Evolutionary conservation across 1,140 invertebrate genomes (phyloP).

Genomic region (Globodera ellingtonae): DNA sequence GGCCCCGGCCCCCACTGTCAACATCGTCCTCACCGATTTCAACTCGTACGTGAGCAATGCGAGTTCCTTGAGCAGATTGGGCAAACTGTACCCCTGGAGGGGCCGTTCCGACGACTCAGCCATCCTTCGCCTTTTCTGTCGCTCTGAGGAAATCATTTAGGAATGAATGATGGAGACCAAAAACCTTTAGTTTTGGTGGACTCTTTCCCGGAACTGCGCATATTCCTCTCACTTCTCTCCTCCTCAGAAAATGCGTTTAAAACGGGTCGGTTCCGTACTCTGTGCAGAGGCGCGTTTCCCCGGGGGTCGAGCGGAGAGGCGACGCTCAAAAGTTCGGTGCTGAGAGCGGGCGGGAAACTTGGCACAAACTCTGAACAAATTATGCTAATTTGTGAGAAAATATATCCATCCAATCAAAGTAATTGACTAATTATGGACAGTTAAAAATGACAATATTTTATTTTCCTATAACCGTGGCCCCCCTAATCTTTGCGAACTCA

Average conservation of each 20-base stretch:
- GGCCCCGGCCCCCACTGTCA: conserved; percentile 14
- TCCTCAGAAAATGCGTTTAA: conserved; percentile 5
- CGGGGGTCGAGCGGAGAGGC: conserved; percentile 10
- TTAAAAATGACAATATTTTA: no score
- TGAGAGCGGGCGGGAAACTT: conserved; percentile 31
- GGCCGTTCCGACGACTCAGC: background rate
- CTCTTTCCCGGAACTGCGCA: conserved; percentile 5
- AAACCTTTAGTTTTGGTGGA: background rate
- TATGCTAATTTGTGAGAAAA: no score
- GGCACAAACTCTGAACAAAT: conserved; percentile 39
- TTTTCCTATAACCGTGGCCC: no score
- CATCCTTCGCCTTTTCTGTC: background rate
- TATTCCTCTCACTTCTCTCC: background rate
- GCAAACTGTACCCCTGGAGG: conserved; percentile 37
- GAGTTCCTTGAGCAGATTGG: conserved; percentile 40
- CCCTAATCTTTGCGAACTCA: conserved; percentile 29
- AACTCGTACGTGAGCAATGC: conserved; percentile 41
- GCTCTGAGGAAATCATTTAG: background rate
- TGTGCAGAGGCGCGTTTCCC: conserved; percentile 6
- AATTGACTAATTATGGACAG: no score
- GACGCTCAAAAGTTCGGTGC: conserved; percentile 18
- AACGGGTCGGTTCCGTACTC: conserved; percentile 30
- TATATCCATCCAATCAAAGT: no score
- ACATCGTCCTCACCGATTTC: conserved; percentile 29
- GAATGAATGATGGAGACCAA: background rate